These are phyloP conservation scores for Piaya cayana DNA, from an alignment of 2,113 vertebrate species.

Conservation along the genomic window DNA sequence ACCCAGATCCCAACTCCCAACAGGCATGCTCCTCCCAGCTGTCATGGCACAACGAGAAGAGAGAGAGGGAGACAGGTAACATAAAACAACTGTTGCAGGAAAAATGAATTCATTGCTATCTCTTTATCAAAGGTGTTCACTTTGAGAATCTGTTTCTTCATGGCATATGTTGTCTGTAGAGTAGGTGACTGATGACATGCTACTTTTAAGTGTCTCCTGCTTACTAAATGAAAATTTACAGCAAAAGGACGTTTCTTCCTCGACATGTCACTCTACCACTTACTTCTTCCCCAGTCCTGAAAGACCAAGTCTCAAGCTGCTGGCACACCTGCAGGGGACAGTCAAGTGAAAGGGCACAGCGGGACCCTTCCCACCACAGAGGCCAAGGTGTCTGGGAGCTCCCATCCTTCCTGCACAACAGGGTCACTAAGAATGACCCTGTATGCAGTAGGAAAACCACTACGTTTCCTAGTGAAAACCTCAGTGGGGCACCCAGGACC, in stretches of 20 bases:
- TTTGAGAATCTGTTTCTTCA: not conserved
- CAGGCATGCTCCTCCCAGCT: slow-evolving; percentile 90
- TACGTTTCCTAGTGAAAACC: not conserved
- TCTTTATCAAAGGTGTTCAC: not conserved
- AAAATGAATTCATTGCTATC: not conserved
- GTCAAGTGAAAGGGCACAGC: not conserved
- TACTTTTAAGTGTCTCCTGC: not conserved
- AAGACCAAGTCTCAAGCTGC: not conserved
- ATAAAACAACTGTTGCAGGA: not conserved
- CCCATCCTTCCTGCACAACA: not conserved
- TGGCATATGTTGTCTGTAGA: not conserved
- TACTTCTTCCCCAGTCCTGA: not conserved
- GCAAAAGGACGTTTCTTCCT: not conserved
- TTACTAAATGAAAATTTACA: not conserved
- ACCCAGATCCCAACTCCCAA: slow-evolving; percentile 90
- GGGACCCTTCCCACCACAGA: not conserved
- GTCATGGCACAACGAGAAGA: not conserved
- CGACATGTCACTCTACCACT: not conserved
- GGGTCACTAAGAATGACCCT: not conserved
- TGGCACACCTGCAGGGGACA: not conserved
- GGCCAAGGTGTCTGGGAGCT: not conserved
- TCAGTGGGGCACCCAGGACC: not conserved
- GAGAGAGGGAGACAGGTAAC: not conserved
- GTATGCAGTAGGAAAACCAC: not conserved
- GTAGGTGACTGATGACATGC: not conserved